Evolutionary conservation across 2,888 invertebrate species (phyloP), one percentile per base, ranked within the genome.

Genomic region (Tipula vernalis): DNA sequence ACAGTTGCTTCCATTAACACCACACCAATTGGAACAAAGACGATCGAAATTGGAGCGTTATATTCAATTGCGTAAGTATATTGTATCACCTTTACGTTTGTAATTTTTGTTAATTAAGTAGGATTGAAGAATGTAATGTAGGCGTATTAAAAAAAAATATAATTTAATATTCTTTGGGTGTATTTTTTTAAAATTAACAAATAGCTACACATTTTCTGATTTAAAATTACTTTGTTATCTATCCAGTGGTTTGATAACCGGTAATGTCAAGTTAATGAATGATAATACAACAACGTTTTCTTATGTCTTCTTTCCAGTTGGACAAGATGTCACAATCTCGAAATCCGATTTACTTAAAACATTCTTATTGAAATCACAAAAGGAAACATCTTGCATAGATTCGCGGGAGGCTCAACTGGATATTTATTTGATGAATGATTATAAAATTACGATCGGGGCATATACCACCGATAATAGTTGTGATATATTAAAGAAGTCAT

Each of bases 291-390:
- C 36, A 4, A 36, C 12, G 5, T 86, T 83, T 85, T 86, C 84
- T 84, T 88, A 88, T 88, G 89, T 89, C 88, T 28, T 28, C 28
- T 91, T 93, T 91, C 87, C 92, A 94, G 97, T 98, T 90, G 98
- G 98, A 86, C 98, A 98, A 92, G 97, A 97, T 92, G 93, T 95
- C 36, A 93, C 94, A 86, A 93, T 98, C 87, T 94, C 96, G 86
- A 95, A 95, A 89, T 95, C 96, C 10, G 95, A 96, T 89, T 92
- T 96, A 86, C 94, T 98, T 89, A 96, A 95, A 90, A 95, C 96
- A 89, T 98, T 98, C 92, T 93, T 98, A 88, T 93, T 98, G 88
- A 96, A 95, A 88, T 98, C 98, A 87, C 98, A 99, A 91, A 96
- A 97, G 93, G 98, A 98, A 92, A 97, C 97, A 1, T 94, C 94